Percentiles rank a stretch among this genome's conserved stretches.
Evolutionary conservation across 64 coral and sea anemone species (phyloP).

Genomic region (Montipora cactus): DNA sequence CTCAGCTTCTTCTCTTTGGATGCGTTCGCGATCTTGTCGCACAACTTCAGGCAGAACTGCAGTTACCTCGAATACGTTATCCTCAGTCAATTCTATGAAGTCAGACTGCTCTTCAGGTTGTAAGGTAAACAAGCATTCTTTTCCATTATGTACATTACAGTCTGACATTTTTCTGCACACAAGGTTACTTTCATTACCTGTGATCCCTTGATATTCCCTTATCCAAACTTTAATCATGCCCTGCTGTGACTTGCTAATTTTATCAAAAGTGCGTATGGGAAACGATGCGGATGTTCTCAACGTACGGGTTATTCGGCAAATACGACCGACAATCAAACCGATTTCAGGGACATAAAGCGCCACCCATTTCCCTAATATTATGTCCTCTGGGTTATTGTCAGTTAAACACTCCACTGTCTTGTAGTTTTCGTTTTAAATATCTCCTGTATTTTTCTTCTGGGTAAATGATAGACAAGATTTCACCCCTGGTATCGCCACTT

Average conservation of each 20-base stretch:
- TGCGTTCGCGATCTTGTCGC: neutral
- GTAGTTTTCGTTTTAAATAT: too few relatives aligned
- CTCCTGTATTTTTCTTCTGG: too few relatives aligned
- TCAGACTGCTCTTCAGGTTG: neutral
- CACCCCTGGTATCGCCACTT: too few relatives aligned
- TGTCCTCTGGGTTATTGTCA: neutral
- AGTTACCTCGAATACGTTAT: neutral
- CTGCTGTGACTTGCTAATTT: neutral
- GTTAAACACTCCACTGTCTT: neutral
- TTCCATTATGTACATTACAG: neutral
- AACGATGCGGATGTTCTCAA: neutral
- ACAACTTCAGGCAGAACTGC: neutral
- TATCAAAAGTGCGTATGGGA: neutral
- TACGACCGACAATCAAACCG: neutral
- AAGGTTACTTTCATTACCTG: neutral
- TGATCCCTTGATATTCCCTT: neutral
- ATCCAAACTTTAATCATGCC: neutral
- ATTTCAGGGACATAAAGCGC: neutral
- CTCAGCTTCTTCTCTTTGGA: neutral
- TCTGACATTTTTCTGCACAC: neutral
- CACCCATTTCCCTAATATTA: neutral
- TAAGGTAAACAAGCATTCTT: neutral
- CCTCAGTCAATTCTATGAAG: neutral
- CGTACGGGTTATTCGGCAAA: neutral
- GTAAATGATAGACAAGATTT: too few relatives aligned